phyloP scores from a whole-genome alignment of 2,888 invertebrate species.

The Platycheirus rosarum region DNA sequence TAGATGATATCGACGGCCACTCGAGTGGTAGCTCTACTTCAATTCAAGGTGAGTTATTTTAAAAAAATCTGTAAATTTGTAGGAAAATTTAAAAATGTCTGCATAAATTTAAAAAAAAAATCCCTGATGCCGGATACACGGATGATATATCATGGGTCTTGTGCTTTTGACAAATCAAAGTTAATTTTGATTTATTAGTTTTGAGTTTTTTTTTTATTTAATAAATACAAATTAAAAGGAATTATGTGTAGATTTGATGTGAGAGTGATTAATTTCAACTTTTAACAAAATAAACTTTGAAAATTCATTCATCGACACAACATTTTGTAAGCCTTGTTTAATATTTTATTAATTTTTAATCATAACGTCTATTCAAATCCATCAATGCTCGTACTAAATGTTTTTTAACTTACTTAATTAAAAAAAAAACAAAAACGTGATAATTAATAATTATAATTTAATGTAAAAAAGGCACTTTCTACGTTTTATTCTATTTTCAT shows the following conservation, averaged over 20 bases:
- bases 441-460: too few species aligned
- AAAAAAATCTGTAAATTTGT: slow-evolving; percentile 5
- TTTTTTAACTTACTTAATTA: too few species aligned
- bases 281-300: neutral
- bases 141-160: neutral
- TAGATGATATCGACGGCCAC: slow-evolving; percentile 87
- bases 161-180: neutral
- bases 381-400: too few species aligned
- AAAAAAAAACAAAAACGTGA: too few species aligned
- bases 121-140: neutral
- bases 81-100: neutral
- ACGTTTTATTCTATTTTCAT: too few species aligned
- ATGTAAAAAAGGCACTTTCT: too few species aligned
- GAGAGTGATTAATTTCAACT: slow-evolving; percentile 38
- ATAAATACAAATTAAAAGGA: neutral
- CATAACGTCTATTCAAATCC: too few species aligned
- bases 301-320: slow-evolving; percentile 1
- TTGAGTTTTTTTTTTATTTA: slow-evolving; percentile 14
- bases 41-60: slow-evolving; percentile 84
- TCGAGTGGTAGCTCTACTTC: slow-evolving; percentile 88
- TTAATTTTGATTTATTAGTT: neutral
- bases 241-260: slow-evolving; percentile 57
- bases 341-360: too few species aligned
- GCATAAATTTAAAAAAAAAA: neutral
- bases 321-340: neutral